These are phyloP conservation scores for Onthophagus taurus DNA, from an alignment of 1,140 invertebrate species.

Conservation along the genomic window DNA sequence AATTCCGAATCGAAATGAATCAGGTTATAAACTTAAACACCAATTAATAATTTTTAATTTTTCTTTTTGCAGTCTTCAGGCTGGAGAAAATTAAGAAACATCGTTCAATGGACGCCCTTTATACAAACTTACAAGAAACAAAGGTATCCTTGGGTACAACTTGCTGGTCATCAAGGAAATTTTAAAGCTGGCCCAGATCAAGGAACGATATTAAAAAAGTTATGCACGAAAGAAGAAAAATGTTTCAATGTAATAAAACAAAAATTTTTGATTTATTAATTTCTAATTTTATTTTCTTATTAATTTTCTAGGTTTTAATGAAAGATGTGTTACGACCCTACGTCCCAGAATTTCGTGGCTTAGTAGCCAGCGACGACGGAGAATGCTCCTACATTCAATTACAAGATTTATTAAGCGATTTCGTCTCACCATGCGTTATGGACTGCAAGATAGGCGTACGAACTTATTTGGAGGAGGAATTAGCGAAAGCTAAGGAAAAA, in stretches of 20 bases:
- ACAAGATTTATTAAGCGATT: slow-evolving; percentile 85
- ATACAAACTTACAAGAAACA: slow-evolving; percentile 94
- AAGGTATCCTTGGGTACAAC: slow-evolving; percentile 90
- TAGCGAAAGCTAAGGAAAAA: slow-evolving; percentile 89
- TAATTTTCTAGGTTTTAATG: slow-evolving; percentile 66
- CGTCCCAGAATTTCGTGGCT: slow-evolving; percentile 85
- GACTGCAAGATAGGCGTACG: slow-evolving; percentile 93
- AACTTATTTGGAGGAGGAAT: slow-evolving; percentile 90
- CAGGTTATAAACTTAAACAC: too few relatives aligned
- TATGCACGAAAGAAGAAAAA: slow-evolving; percentile 78
- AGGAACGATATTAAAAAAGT: slow-evolving; percentile 89
- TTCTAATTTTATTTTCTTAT: background rate
- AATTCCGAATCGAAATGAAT: too few relatives aligned
- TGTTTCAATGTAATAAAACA: slow-evolving; percentile 56
- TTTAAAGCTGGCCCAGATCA: slow-evolving; percentile 87
- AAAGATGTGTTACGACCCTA: slow-evolving; percentile 76
- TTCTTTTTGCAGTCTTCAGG: slow-evolving; percentile 70
- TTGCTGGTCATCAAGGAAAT: slow-evolving; percentile 88
- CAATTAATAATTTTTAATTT: too few relatives aligned
- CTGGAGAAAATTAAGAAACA: slow-evolving; percentile 86
- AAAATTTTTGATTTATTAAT: background rate
- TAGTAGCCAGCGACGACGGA: slow-evolving; percentile 66
- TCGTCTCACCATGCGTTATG: slow-evolving; percentile 88
- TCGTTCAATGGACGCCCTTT: slow-evolving; percentile 92
- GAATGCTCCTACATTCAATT: slow-evolving; percentile 86